A percentile compares a stretch with the other conserved stretches of the same genome.
phyloP scores from a whole-genome alignment of 2,797 vertebrate species.

The Gymnocypris eckloni region DNA sequence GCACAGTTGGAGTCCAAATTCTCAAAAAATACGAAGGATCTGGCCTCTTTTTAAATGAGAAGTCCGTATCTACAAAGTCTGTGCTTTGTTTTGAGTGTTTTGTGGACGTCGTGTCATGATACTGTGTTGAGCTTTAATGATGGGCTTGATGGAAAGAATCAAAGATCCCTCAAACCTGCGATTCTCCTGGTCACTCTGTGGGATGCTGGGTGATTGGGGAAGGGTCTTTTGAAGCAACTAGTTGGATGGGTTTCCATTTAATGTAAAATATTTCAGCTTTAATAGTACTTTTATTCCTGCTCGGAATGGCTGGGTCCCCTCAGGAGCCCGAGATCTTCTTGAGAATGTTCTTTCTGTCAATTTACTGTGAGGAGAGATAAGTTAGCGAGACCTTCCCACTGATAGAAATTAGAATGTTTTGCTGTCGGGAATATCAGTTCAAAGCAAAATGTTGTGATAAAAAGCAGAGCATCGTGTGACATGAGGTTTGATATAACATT shows the following conservation, averaged over 20 bases:
- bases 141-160: constrained; percentile 79
- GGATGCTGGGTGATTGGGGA: constrained; percentile 79
- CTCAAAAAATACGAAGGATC: constrained; percentile 58
- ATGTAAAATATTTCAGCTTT: constrained; percentile 83
- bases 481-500: constrained; percentile 43
- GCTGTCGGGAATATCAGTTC: constrained; percentile 58
- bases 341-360: constrained; percentile 71
- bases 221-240: constrained; percentile 82
- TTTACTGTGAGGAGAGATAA: constrained; percentile 65
- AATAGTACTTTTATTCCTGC: constrained; percentile 80
- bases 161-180: constrained; percentile 74
- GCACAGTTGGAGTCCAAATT: constrained; percentile 60
- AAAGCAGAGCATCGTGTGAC: constrained; percentile 43
- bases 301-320: constrained; percentile 68
- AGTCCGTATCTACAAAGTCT: constrained; percentile 59
- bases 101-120: constrained; percentile 68
- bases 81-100: constrained; percentile 67
- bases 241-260: constrained; percentile 83
- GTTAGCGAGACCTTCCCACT: constrained; percentile 58
- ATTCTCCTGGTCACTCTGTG: constrained; percentile 71
- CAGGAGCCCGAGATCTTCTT: constrained; percentile 75
- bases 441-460: constrained; percentile 48
- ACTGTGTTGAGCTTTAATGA: constrained; percentile 81
- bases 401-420: constrained; percentile 63
- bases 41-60: constrained; percentile 62